Conservation (phyloP, 2,888 invertebrate species). For the Pachycephus smyrnensis region DNA sequence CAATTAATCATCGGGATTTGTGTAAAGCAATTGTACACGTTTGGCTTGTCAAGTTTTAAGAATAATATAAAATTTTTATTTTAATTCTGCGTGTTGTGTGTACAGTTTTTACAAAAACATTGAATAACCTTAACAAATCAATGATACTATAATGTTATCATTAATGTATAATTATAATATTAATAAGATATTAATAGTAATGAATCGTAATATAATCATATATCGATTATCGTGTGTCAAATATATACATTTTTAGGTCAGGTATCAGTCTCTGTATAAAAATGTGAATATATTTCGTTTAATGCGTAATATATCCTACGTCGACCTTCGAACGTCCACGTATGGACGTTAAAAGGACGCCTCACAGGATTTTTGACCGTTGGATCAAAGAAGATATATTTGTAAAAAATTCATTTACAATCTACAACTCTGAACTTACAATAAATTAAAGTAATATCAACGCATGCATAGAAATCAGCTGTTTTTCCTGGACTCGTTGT, state of each 20-base stretch:
- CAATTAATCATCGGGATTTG: not conserved
- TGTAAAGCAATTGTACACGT: constrained; percentile 3
- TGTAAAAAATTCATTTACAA: constrained; percentile 22
- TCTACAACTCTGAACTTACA: constrained; percentile 25
- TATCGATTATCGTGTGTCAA: constrained; percentile 39
- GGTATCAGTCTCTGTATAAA: constrained; percentile 58
- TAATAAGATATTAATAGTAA: constrained; percentile 37
- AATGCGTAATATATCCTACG: constrained; percentile 2
- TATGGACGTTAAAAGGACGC: not conserved
- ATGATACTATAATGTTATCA: constrained; percentile 41
- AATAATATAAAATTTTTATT: constrained; percentile 60
- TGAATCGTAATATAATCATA: constrained; percentile 42
- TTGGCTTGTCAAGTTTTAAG: constrained; percentile 42
- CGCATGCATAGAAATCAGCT: constrained; percentile 16
- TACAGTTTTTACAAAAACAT: constrained; percentile 60
- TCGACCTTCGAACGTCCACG: not conserved
- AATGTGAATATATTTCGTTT: constrained; percentile 47
- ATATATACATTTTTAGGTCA: constrained; percentile 55
- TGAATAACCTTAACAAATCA: constrained; percentile 53
- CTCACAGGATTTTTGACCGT: not conserved
- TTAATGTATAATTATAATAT: constrained; percentile 42
- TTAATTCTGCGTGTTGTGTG: constrained; percentile 45
- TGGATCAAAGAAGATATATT: not conserved
- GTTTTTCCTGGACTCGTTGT: not conserved
- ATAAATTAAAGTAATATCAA: constrained; percentile 31